Evolutionary conservation across 2,113 vertebrate species (phyloP), one percentile per base, ranked within the genome.

Genomic region (Oryzias woworae): DNA sequence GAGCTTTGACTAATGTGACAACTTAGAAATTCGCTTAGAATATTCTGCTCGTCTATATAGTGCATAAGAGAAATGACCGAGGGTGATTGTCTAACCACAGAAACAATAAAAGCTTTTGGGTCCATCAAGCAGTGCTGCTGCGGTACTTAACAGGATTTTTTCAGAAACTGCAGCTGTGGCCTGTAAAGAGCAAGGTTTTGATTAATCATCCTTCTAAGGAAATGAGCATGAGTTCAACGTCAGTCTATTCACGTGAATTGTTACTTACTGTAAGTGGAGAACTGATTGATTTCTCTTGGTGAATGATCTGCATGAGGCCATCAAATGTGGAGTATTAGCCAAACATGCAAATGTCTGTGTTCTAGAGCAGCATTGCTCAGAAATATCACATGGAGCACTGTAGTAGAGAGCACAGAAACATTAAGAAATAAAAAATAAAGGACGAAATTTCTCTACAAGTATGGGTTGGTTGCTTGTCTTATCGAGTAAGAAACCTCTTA

Each of bases 241-340:
- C 88, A 88, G 84, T 78, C 87, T 78, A 82, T 87, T 79, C 47
- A 69, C 82, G 85, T 85, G 89, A 90, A 88, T 84, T 50, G 43
- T 67, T 82, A 69, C 80, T 90, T 85, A 88, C 79, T 83, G 86
- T 75, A 80, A 75, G 64, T 78, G 81, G 68, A 80, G 80, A 78
- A 69, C 44, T 53, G 77, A 93, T 92, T 88, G 93, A 93, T 93
- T 94, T 93, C 79, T 93, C 78, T 77, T 68, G 78, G 60, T 58
- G 63, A 88, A 83, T 86, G 87, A 86, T 71, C 78, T 80, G 77
- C 80, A 83, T 63, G 80, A 42, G 26, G 70, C 82, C 85, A 70
- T 88, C 83, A 87, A 75, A 84, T 76, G 47, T 31, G 58, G 28
- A 49, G 74, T 82, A 88, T 88, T 83, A 87, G 73, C 78, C 53